phyloP scores from a whole-genome alignment of 2,888 invertebrate species.

The Philopedon plagiatum region DNA sequence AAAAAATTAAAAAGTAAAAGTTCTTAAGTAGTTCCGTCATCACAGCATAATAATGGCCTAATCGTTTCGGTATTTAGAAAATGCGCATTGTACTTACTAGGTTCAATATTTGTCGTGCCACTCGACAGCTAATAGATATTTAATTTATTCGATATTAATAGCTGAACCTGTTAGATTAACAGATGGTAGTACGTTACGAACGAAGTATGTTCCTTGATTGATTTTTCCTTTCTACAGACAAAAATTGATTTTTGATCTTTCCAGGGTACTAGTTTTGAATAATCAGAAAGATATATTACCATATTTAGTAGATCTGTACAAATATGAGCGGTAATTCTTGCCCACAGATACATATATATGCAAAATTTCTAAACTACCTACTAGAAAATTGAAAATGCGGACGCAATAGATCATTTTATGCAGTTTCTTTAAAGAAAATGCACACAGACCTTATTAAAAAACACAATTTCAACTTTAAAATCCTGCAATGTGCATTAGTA shows the following conservation, averaged over 20 bases:
- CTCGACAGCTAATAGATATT: neutral
- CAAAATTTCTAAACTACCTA: too few relatives aligned
- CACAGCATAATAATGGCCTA: neutral
- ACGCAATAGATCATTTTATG: too few relatives aligned
- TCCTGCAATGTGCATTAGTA: too few relatives aligned
- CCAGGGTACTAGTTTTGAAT: neutral
- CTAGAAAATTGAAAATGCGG: too few relatives aligned
- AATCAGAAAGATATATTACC: too few relatives aligned
- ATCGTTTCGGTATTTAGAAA: neutral
- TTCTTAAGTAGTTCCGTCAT: neutral
- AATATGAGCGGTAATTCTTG: too few relatives aligned
- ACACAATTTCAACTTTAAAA: too few relatives aligned
- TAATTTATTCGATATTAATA: slow-evolving; percentile 7
- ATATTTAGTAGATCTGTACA: too few relatives aligned
- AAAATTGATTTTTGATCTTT: neutral
- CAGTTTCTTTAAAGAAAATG: too few relatives aligned
- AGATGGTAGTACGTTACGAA: neutral
- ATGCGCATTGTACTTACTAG: neutral
- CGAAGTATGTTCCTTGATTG: neutral
- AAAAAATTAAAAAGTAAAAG: slow-evolving; percentile 9
- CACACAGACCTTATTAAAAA: too few relatives aligned
- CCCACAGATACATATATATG: too few relatives aligned
- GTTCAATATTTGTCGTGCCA: neutral
- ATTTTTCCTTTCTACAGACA: neutral
- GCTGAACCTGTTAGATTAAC: neutral